Evolutionary conservation across 2,113 vertebrate genomes (phyloP), one percentile per base, ranked within the genome.

Genomic region (Odontophorus gujanensis): DNA sequence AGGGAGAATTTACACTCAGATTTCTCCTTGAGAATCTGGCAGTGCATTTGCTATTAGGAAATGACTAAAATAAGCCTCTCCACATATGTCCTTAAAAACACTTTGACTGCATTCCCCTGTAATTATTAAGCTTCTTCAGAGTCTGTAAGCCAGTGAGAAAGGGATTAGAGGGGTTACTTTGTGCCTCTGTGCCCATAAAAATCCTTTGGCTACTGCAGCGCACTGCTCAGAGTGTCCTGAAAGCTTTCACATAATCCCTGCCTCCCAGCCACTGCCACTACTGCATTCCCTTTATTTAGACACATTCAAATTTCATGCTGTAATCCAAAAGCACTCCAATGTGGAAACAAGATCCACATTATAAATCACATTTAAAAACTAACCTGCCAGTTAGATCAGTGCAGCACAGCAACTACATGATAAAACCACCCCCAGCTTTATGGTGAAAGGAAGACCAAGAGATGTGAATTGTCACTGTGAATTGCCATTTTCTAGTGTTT

Each of bases 71-170:
- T 95, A 96, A 96, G 40, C 96, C 81, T 88, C 87, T 88, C 92
- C 75, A 91, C 96, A 95, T 96, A 97, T 95, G 94, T 93, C 93
- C 94, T 97, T 96, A 96, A 96, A 96, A 97, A 90, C 90, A 97
- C 95, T 97, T 95, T 97, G 89, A 96, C 81, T 87, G 85, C 94
- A 91, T 93, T 95, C 90, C 58, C 78, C 89, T 96, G 96, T 96
- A 97, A 97, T 97, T 97, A 97, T 97, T 97, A 97, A 97, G 93
- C 91, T 96, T 93, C 91, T 98, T 97, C 89, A 63, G 93, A 95
- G 95, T 72, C 96, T 90, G 51, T 89, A 97, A 97, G 92, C 92
- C 93, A 97, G 92, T 81, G 82, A 96, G 91, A 96, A 97, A 96
- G 93, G 85, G 97, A 97, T 97, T 97, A 96, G 76, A 97, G 90